Base-by-base conservation (phyloP, 2,797 vertebrate species). In the Carapus acus region DNA sequence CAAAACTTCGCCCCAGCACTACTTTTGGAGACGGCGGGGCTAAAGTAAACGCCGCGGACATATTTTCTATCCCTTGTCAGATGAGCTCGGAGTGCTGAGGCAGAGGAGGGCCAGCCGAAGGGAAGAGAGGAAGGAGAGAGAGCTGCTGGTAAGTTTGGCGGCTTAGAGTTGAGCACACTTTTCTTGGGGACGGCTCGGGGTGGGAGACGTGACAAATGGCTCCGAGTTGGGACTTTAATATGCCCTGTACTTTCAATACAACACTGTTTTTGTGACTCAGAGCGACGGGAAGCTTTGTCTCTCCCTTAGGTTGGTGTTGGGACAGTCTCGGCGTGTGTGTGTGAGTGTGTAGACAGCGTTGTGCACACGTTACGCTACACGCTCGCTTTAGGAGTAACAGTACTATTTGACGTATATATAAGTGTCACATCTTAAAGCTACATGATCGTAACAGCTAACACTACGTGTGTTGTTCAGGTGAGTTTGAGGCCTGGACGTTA, bases 141-240 rank as follows among this genome's bases (percentile, higher is more conserved):
- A n/a, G n/a, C n/a, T n/a, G 82, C 82, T 86, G 87, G 88, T 90
- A 64, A 89, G 87, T 90, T 77, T 23, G 62, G 74, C 75, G 72
- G 64, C 65, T 71, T 7, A 13, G 83, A 84, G 77, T 87, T 84
- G 58, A 69, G 62, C 79, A 67, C 73, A 78, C 71, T 83, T 77
- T 64, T 62, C 53, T 11, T 48, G 42, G 54, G 69, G 57, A 65
- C 24, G 69, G 71, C n/a, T n/a, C n/a, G n/a, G n/a, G n/a, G n/a
- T n/a, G n/a, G n/a, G n/a, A n/a, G n/a, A n/a, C n/a, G n/a, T n/a
- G n/a, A n/a, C n/a, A n/a, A n/a, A n/a, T n/a, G n/a, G n/a, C n/a
- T n/a, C n/a, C n/a, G n/a, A n/a, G n/a, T n/a, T n/a, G n/a, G n/a
- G n/a, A n/a, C n/a, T n/a, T n/a, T n/a, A n/a, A n/a, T n/a, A n/a